Evolutionary conservation across 2,888 invertebrate species (phyloP).

Genomic region (Biston betularia): DNA sequence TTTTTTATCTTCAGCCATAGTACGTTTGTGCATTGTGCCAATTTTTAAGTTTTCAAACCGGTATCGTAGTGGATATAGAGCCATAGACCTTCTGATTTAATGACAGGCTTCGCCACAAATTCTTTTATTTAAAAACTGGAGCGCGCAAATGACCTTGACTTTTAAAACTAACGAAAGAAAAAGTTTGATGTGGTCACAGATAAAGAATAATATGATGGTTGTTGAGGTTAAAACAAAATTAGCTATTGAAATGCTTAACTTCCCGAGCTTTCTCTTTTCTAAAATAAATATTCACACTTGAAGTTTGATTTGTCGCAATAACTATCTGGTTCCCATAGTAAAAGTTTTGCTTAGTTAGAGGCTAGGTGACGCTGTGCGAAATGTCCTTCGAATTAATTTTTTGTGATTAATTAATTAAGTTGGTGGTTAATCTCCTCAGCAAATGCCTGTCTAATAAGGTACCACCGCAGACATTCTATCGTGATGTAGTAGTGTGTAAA

Average conservation of each 20-base stretch:
- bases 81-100: slow-evolving; percentile 26
- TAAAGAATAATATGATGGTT: slow-evolving; percentile 14
- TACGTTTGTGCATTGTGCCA: not conserved
- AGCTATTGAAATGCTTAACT: slow-evolving; percentile 14
- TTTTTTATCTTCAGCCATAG: too few species aligned
- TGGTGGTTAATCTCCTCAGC: too few species aligned
- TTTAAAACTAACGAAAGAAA: slow-evolving; percentile 29
- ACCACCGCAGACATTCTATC: too few species aligned
- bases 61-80: slow-evolving; percentile 18
- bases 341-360: too few species aligned
- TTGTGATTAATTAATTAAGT: too few species aligned
- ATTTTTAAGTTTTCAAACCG: not conserved
- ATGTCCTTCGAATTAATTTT: too few species aligned
- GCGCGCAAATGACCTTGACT: slow-evolving; percentile 38
- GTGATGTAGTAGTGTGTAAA: too few species aligned
- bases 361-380: too few species aligned
- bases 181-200: slow-evolving; percentile 31
- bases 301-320: too few species aligned
- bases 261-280: slow-evolving; percentile 16
- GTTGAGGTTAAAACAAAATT: slow-evolving; percentile 14
- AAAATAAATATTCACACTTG: too few species aligned
- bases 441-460: too few species aligned
- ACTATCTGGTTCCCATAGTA: too few species aligned
- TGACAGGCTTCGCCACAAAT: slow-evolving; percentile 28
- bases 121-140: slow-evolving; percentile 37